Percentiles rank a stretch among this genome's conserved stretches.
Evolutionary conservation across 2,888 invertebrate genomes (phyloP).

Genomic region (Philereme vetulata): DNA sequence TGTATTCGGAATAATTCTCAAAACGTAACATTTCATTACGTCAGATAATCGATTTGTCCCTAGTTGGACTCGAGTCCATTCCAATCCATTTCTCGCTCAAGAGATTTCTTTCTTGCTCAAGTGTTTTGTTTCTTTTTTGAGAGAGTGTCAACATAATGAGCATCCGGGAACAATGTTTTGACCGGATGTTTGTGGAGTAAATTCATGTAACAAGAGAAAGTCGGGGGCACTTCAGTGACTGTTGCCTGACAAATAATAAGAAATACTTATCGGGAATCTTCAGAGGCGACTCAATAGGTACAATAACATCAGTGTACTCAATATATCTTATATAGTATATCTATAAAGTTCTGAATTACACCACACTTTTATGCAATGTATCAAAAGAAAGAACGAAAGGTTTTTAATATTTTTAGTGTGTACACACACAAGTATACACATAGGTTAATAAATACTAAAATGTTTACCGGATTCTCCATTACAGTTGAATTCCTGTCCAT

Average conservation of each 20-base stretch:
- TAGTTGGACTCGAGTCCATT: slow-evolving; percentile 50
- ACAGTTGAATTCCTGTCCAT: slow-evolving; percentile 94
- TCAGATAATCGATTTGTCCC: slow-evolving; percentile 42
- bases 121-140: slow-evolving; percentile 64
- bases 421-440: no score
- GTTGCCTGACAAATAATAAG: slow-evolving; percentile 31
- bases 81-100: slow-evolving; percentile 63
- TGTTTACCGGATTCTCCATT: slow-evolving; percentile 91
- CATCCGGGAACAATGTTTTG: slow-evolving; percentile 59
- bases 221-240: slow-evolving; percentile 43
- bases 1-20: slow-evolving; percentile 26
- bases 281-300: slow-evolving; percentile 3
- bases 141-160: slow-evolving; percentile 66
- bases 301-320: neutral
- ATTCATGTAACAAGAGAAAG: slow-evolving; percentile 47
- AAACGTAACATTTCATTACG: slow-evolving; percentile 32
- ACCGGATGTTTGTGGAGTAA: slow-evolving; percentile 63
- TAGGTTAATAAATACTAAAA: neutral
- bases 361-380: neutral
- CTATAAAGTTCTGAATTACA: slow-evolving; percentile 1
- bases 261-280: slow-evolving; percentile 5
- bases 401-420: no score
- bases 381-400: neutral
- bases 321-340: slow-evolving; percentile 4
- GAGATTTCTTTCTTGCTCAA: slow-evolving; percentile 57